phyloP scores from a whole-genome alignment of 1,140 invertebrate species.

The Xylocopa sonorina region DNA sequence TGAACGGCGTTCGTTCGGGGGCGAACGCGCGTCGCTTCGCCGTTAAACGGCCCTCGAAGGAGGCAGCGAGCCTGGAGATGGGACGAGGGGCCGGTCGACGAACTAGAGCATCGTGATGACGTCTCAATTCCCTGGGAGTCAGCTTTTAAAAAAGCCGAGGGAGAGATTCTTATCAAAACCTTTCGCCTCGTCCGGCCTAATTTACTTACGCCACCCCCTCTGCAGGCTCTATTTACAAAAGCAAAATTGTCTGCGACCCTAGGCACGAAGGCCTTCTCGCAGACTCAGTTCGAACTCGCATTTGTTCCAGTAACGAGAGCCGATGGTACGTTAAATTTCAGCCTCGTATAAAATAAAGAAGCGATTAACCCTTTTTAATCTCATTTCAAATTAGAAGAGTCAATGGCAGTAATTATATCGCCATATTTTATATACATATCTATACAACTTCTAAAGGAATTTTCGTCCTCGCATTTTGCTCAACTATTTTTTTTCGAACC shows the following conservation, averaged over 20 bases:
- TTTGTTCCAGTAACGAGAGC: neutral
- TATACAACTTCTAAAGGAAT: neutral
- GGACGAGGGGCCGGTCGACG: conserved; percentile 44
- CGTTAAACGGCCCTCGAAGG: conserved; percentile 72
- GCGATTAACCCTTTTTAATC: neutral
- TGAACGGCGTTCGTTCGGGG: conserved; percentile 49
- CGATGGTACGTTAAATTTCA: neutral
- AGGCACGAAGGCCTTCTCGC: neutral
- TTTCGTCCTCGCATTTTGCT: neutral
- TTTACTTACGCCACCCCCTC: conserved; percentile 79
- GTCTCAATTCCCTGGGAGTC: conserved; percentile 74
- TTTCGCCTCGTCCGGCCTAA: conserved; percentile 76
- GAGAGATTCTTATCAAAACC: conserved; percentile 77
- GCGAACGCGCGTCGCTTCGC: conserved; percentile 65
- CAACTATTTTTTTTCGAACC: neutral
- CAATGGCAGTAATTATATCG: no score
- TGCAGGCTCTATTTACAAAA: conserved; percentile 78
- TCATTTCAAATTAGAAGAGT: neutral
- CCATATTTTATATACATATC: no score
- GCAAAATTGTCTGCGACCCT: conserved; percentile 73
- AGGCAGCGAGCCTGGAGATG: conserved; percentile 39
- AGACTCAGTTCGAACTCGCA: neutral
- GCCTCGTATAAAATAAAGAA: no score
- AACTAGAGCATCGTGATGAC: conserved; percentile 72
- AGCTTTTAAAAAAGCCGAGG: conserved; percentile 71